Conservation (phyloP, 2,888 invertebrate species). For the Sphaeridia pumilis region DNA sequence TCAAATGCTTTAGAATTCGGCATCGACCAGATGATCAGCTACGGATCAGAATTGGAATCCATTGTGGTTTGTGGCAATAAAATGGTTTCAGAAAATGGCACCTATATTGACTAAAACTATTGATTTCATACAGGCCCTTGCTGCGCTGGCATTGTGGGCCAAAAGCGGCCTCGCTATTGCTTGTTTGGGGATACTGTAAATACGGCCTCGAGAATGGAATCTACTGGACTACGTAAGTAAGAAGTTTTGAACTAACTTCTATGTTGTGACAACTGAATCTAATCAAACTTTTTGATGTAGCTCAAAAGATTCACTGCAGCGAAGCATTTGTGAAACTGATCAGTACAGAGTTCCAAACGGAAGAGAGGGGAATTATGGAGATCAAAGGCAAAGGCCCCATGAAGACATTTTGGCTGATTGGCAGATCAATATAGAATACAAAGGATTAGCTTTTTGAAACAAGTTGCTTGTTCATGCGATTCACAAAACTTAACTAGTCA, state of each 20-base stretch:
- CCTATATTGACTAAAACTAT: too few species aligned
- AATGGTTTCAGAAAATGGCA: too few species aligned
- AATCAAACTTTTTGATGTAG: conserved; percentile 51
- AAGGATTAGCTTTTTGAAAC: too few species aligned
- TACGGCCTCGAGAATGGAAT: conserved; percentile 69
- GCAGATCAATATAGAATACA: too few species aligned
- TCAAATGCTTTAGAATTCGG: conserved; percentile 73
- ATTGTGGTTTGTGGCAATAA: conserved; percentile 57
- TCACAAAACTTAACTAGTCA: too few species aligned
- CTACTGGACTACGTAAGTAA: conserved; percentile 60
- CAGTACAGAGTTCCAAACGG: conserved; percentile 69
- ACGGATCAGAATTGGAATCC: conserved; percentile 82
- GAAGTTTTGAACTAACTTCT: too few species aligned
- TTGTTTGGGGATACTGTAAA: conserved; percentile 74
- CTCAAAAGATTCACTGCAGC: conserved; percentile 76
- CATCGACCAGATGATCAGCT: conserved; percentile 81
- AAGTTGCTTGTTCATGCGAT: too few species aligned
- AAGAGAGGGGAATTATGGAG: conserved; percentile 76
- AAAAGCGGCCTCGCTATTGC: conserved; percentile 75
- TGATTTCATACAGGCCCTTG: conserved; percentile 70
- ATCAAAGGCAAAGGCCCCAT: conserved; percentile 72
- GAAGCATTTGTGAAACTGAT: conserved; percentile 67
- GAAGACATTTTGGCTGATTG: conserved; percentile 59
- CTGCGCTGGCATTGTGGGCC: conserved; percentile 84
- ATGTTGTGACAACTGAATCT: too few species aligned